Percentiles rank a stretch among this genome's conserved stretches.
phyloP scores from a whole-genome alignment of 2,113 vertebrate genomes.

The Sigmodon hispidus region DNA sequence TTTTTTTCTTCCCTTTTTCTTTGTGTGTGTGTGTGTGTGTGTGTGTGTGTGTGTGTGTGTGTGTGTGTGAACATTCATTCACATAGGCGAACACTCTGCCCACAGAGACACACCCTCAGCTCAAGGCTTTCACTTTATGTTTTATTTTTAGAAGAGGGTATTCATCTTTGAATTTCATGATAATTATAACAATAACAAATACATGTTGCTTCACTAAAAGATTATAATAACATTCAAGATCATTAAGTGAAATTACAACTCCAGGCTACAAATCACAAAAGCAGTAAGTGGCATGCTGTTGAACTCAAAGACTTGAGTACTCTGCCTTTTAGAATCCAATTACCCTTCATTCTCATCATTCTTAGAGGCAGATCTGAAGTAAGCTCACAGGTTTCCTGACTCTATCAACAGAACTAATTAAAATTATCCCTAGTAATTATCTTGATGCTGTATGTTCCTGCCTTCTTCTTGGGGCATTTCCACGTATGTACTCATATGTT shows the following conservation, averaged over 20 bases:
- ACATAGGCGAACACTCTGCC: not conserved
- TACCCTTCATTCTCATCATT: not conserved
- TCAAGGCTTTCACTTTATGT: not conserved
- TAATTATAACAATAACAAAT: not conserved
- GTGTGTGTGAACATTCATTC: too few relatives aligned
- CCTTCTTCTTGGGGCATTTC: not conserved
- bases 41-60: too few relatives aligned
- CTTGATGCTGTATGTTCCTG: not conserved
- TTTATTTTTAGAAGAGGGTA: not conserved
- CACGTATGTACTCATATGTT: not conserved
- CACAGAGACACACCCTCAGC: not conserved
- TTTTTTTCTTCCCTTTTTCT: too few relatives aligned
- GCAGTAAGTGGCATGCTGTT: not conserved
- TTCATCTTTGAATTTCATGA: not conserved
- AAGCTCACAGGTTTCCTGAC: not conserved
- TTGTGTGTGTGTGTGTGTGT: too few relatives aligned
- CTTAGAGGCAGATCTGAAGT: not conserved
- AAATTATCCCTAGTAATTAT: not conserved
- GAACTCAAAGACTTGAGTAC: not conserved
- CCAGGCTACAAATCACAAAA: not conserved
- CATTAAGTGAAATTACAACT: not conserved
- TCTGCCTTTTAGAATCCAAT: not conserved
- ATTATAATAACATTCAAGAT: not conserved
- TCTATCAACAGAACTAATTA: not conserved
- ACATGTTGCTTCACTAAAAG: not conserved